Conservation (phyloP, 37 sponge, comb jelly and placozoan genomes). For the Hormiphora californensis region DNA sequence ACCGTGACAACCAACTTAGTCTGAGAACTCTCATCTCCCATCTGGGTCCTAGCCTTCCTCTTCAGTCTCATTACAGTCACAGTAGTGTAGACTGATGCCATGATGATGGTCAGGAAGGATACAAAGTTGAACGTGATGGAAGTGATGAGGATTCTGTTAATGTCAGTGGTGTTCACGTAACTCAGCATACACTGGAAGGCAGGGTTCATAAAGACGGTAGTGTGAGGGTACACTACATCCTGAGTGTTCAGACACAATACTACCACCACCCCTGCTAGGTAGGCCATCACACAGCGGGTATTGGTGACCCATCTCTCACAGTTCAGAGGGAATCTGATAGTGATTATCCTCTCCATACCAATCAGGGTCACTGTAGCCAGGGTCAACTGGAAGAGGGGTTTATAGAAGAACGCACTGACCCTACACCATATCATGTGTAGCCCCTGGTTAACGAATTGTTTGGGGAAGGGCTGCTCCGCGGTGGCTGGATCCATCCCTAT, state of each 20-base stretch:
- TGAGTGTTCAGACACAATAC: neutral
- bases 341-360: conserved; percentile 31
- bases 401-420: neutral
- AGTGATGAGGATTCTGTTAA: neutral
- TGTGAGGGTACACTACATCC: neutral
- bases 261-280: neutral
- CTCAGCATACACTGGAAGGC: conserved; percentile 39
- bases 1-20: conserved; percentile 28
- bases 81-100: conserved; percentile 36
- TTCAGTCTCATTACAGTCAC: conserved; percentile 17
- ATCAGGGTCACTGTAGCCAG: conserved; percentile 5
- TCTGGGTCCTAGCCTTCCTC: neutral
- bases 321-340: conserved; percentile 36
- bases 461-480: neutral
- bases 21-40: conserved; percentile 35
- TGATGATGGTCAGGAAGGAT: conserved; percentile 31
- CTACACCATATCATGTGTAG: conserved; percentile 41
- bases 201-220: conserved; percentile 23
- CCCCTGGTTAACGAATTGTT: neutral
- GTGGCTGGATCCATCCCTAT: neutral
- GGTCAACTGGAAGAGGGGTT: conserved; percentile 40
- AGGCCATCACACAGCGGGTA: neutral
- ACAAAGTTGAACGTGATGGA: conserved; percentile 34
- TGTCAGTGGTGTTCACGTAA: neutral
- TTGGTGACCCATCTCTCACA: conserved; percentile 25